phyloP scores from a whole-genome alignment of 2,113 vertebrate species.

The Terrapene triunguis region DNA sequence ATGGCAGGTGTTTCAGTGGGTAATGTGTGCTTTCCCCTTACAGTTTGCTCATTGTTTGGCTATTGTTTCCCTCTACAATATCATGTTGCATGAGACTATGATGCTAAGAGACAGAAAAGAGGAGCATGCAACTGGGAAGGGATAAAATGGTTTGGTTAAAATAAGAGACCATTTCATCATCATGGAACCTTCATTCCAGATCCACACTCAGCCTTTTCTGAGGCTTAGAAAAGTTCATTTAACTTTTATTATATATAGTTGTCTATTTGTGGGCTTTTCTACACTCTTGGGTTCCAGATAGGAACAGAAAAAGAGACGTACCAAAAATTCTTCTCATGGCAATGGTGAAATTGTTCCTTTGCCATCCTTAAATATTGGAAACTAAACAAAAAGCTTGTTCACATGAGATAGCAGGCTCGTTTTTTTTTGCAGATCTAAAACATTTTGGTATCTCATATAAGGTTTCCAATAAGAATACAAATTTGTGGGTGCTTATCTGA shows the following conservation, averaged over 20 bases:
- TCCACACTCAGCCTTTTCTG: background rate
- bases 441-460: background rate
- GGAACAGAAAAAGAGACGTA: background rate
- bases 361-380: background rate
- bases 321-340: background rate
- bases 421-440: background rate
- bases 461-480: background rate
- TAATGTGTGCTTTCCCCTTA: fast-evolving
- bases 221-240: background rate
- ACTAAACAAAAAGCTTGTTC: background rate
- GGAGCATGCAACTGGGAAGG: background rate
- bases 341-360: background rate
- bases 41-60: background rate
- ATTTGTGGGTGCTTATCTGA: background rate
- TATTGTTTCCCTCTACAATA: background rate
- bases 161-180: background rate
- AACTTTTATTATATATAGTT: background rate
- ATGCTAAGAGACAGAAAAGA: background rate
- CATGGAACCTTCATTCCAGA: background rate
- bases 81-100: background rate
- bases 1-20: constrained; percentile 19
- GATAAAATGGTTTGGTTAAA: background rate
- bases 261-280: background rate
- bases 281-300: background rate
- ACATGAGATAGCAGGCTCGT: background rate